These are phyloP conservation scores for Chitala chitala DNA, from an alignment of 2,113 vertebrate genomes.

Conservation along the genomic window DNA sequence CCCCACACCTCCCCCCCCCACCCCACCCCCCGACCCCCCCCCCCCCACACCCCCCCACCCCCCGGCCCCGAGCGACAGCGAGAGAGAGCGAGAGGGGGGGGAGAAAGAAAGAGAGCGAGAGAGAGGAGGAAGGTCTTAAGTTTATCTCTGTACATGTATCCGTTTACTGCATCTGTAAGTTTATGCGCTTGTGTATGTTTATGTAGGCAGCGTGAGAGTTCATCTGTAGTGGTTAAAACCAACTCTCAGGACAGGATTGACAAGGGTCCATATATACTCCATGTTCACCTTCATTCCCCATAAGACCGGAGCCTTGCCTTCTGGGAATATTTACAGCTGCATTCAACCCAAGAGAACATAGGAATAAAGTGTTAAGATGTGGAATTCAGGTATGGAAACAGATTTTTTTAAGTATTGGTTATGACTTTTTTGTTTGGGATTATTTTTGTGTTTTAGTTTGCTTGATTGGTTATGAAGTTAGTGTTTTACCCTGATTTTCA, in stretches of 20 bases:
- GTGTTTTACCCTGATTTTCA: background rate
- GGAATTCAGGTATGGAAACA: constrained; percentile 59
- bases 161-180: background rate
- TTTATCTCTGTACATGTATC: constrained; percentile 31
- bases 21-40: too few relatives aligned
- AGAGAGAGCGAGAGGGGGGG: too few relatives aligned
- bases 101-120: constrained; percentile 21
- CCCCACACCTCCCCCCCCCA: too few relatives aligned
- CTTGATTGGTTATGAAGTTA: background rate
- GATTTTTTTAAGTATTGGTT: too few relatives aligned
- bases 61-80: too few relatives aligned
- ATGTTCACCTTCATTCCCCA: constrained; percentile 29
- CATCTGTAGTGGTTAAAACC: background rate
- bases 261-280: background rate
- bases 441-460: background rate
- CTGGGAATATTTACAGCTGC: constrained; percentile 30
- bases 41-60: too few relatives aligned
- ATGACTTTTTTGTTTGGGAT: too few relatives aligned
- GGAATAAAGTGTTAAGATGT: constrained; percentile 52
- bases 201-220: too few relatives aligned
- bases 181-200: background rate
- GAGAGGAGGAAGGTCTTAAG: constrained; percentile 37
- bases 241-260: background rate
- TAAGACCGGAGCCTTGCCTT: background rate
- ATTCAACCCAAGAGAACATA: constrained; percentile 25